A percentile compares a stretch with the other conserved stretches of the same genome.
These are phyloP conservation scores for Drosophila longiperda DNA, from an alignment of 2,888 invertebrate genomes.

Conservation along the genomic window DNA sequence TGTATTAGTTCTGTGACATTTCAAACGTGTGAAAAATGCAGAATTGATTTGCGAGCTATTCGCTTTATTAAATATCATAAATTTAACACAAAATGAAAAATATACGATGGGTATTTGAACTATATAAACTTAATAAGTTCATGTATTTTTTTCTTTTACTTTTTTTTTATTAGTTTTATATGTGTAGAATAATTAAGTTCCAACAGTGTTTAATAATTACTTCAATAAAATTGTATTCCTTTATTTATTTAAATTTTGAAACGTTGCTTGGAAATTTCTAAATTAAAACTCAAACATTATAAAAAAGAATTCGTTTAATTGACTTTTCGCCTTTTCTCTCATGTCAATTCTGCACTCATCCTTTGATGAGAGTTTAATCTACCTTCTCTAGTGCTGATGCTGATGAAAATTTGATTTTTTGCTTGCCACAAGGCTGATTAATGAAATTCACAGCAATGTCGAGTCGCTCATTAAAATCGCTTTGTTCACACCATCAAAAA, in stretches of 20 bases:
- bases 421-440: conserved; percentile 7
- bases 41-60: conserved; percentile 33
- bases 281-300: not conserved
- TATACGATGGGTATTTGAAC: not conserved
- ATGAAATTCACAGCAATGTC: conserved; percentile 29
- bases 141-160: not conserved
- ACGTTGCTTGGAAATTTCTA: not conserved
- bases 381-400: not conserved
- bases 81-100: conserved; percentile 2
- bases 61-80: not conserved
- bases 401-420: conserved; percentile 1
- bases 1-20: conserved; percentile 59
- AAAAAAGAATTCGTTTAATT: not conserved
- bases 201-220: not conserved
- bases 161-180: not conserved
- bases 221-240: fast-evolving
- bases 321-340: not conserved
- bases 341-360: not conserved
- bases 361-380: not conserved
- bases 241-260: not conserved
- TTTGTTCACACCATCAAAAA: not conserved
- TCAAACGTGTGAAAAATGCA: conserved; percentile 52
- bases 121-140: no score
- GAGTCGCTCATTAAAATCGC: conserved; percentile 35
- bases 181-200: not conserved